phyloP scores from a whole-genome alignment of 2,113 vertebrate genomes.

The Corvus moneduloides region DNA sequence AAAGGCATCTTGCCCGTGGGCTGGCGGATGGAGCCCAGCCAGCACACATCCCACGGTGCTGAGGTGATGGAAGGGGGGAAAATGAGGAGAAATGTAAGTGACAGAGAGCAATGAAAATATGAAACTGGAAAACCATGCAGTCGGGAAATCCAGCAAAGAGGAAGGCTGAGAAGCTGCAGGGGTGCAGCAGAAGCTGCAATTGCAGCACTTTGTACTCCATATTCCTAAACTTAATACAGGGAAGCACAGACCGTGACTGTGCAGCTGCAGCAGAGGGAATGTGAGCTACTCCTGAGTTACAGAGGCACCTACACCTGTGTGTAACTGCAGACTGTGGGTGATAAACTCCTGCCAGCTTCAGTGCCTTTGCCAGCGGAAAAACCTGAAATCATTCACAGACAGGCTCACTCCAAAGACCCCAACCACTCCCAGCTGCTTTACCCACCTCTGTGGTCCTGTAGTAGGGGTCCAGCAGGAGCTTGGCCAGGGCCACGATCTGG shows the following conservation, averaged over 20 bases:
- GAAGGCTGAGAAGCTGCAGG: neutral
- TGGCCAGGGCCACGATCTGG: conserved; percentile 94
- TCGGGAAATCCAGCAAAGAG: neutral
- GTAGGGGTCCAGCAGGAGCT: conserved; percentile 93
- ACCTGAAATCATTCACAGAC: neutral
- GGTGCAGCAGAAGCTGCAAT: neutral
- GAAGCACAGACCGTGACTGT: neutral
- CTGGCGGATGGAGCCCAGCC: neutral
- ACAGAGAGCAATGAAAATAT: neutral
- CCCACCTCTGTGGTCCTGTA: conserved; percentile 94
- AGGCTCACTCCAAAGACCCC: neutral
- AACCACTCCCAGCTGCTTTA: neutral
- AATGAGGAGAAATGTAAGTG: neutral
- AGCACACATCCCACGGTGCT: neutral
- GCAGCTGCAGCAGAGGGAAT: neutral
- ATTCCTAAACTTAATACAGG: neutral
- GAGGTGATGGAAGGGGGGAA: neutral
- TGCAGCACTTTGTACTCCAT: neutral
- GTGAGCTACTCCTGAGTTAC: neutral
- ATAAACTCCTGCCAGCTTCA: neutral
- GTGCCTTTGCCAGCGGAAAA: neutral
- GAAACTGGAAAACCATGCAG: neutral
- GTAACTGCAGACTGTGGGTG: neutral
- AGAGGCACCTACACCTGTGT: neutral
- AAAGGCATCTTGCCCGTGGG: neutral